These are phyloP conservation scores for Eupithecia subfuscata DNA, from an alignment of 2,888 invertebrate genomes.

Conservation along the genomic window DNA sequence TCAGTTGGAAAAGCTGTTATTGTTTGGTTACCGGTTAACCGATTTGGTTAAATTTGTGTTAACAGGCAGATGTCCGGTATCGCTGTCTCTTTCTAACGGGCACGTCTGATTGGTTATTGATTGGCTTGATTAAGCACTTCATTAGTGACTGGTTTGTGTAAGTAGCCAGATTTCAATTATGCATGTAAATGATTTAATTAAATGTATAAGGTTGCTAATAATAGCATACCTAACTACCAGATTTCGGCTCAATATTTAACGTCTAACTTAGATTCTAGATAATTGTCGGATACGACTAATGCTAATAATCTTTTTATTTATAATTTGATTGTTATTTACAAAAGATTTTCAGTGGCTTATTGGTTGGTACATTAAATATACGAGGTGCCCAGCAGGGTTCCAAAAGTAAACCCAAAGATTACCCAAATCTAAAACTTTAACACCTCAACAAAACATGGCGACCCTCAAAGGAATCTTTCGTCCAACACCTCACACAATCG, in stretches of 20 bases:
- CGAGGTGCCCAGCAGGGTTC: background rate
- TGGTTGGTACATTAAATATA: background rate
- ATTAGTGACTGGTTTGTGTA: conserved; percentile 53
- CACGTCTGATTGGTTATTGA: conserved; percentile 71
- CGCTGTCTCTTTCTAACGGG: conserved; percentile 59
- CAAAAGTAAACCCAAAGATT: conserved; percentile 24
- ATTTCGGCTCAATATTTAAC: background rate
- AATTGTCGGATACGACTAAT: no score
- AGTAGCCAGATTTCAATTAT: conserved; percentile 48
- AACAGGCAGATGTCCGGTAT: conserved; percentile 76
- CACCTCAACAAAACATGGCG: conserved; percentile 45
- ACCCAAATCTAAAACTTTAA: conserved; percentile 37
- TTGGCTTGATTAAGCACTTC: conserved; percentile 71
- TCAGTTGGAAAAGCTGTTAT: conserved; percentile 83
- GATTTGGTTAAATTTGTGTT: conserved; percentile 83
- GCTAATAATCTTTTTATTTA: no score
- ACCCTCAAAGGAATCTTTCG: conserved; percentile 64
- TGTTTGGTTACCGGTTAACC: conserved; percentile 83
- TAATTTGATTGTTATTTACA: background rate
- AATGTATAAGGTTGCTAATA: background rate
- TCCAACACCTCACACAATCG: conserved; percentile 77
- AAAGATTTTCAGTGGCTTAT: background rate
- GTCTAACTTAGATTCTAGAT: background rate
- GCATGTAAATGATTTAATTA: conserved; percentile 24
- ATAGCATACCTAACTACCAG: background rate